These are phyloP conservation scores for Apamea crenata DNA, from an alignment of 2,888 invertebrate genomes.

Conservation along the genomic window DNA sequence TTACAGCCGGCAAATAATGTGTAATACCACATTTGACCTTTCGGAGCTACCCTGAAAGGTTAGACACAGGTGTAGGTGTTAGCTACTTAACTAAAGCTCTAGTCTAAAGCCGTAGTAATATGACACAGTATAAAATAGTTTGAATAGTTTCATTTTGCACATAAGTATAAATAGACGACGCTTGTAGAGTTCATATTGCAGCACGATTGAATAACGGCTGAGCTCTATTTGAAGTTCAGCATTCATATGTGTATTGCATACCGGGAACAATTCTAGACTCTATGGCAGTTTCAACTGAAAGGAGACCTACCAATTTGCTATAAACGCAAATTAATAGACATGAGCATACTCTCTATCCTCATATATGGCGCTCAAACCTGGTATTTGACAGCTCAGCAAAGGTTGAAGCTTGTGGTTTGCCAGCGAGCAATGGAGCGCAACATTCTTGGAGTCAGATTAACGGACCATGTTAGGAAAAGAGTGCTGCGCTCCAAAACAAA, in stretches of 20 bases:
- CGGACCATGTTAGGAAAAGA: background rate
- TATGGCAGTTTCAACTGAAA: background rate
- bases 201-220: background rate
- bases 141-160: background rate
- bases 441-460: too few relatives aligned
- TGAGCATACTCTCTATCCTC: background rate
- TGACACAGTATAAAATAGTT: conserved; percentile 11
- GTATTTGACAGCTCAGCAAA: background rate
- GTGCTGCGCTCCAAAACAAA: background rate
- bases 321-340: background rate
- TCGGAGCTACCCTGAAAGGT: background rate
- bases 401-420: background rate
- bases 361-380: too few relatives aligned
- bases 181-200: background rate
- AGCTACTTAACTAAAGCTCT: background rate
- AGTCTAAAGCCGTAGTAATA: background rate
- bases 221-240: background rate
- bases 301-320: background rate
- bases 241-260: background rate
- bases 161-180: background rate
- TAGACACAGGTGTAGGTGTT: conserved; percentile 4
- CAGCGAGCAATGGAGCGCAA: background rate
- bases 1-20: background rate
- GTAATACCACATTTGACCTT: background rate
- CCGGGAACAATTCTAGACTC: background rate